Percentiles rank a stretch among this genome's conserved stretches.
phyloP scores from a whole-genome alignment of 2,888 invertebrate genomes.

The Lysandra bellargus region DNA sequence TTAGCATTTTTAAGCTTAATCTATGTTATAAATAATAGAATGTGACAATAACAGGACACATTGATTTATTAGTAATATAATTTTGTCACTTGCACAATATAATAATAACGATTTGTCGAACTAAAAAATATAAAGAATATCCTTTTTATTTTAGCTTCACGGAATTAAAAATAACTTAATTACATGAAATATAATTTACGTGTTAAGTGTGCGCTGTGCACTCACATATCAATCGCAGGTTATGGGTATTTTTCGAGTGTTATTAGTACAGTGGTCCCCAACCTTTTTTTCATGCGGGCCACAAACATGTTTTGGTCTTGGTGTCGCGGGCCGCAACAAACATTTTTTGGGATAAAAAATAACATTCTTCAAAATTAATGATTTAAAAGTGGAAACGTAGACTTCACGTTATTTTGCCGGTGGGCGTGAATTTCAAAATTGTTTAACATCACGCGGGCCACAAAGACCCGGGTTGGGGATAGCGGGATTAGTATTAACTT shows the following conservation, averaged over 20 bases:
- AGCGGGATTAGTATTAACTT: background rate
- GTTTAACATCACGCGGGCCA: too few relatives aligned
- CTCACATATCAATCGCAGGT: background rate
- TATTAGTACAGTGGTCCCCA: too few relatives aligned
- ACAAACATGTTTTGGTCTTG: too few relatives aligned
- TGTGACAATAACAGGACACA: background rate
- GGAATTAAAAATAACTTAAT: background rate
- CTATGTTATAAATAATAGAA: background rate
- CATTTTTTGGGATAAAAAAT: too few relatives aligned
- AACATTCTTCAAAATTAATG: too few relatives aligned
- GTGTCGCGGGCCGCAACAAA: too few relatives aligned
- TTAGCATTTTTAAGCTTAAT: background rate
- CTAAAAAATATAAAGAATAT: background rate
- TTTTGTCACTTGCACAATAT: background rate
- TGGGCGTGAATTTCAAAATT: too few relatives aligned
- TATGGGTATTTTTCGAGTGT: background rate
- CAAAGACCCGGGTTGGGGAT: too few relatives aligned
- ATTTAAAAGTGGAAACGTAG: too few relatives aligned
- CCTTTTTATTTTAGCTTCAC: background rate
- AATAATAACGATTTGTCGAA: background rate
- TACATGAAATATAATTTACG: background rate
- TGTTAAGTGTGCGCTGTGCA: background rate
- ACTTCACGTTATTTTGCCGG: too few relatives aligned
- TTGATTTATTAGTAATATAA: background rate
- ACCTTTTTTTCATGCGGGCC: too few relatives aligned